phyloP scores from a whole-genome alignment of 2,113 vertebrate genomes.

The Coptodon rendalli region DNA sequence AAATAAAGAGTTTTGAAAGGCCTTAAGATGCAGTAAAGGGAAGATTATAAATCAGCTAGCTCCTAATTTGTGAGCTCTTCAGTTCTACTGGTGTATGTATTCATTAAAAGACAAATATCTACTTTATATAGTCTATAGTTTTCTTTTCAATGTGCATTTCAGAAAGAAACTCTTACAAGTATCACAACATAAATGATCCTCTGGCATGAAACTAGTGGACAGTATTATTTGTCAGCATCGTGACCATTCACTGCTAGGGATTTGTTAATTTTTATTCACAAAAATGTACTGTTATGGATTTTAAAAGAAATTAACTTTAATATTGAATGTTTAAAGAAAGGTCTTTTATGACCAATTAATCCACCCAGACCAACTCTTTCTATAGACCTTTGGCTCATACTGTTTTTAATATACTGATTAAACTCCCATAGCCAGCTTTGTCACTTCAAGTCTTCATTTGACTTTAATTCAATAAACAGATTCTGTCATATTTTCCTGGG shows the following conservation, averaged over 20 bases:
- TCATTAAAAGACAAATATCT: background rate
- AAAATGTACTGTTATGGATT: background rate
- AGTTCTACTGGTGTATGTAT: background rate
- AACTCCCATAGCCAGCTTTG: background rate
- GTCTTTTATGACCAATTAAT: background rate
- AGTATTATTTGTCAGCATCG: background rate
- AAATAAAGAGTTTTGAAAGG: background rate
- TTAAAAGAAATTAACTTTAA: background rate
- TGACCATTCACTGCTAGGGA: background rate
- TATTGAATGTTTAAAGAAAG: background rate
- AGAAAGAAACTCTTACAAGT: background rate
- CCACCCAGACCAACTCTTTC: background rate
- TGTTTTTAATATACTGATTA: background rate
- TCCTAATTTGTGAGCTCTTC: background rate
- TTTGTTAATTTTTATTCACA: background rate
- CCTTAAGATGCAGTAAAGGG: background rate
- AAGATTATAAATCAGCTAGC: background rate
- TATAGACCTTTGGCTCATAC: background rate
- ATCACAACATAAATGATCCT: background rate
- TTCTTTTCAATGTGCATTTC: background rate
- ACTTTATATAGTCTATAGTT: background rate
- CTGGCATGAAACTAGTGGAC: background rate
- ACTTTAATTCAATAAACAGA: background rate
- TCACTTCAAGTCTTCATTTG: background rate
- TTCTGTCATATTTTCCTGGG: background rate